Conservation (phyloP, 2,888 invertebrate genomes). For the Diaperis boleti region DNA sequence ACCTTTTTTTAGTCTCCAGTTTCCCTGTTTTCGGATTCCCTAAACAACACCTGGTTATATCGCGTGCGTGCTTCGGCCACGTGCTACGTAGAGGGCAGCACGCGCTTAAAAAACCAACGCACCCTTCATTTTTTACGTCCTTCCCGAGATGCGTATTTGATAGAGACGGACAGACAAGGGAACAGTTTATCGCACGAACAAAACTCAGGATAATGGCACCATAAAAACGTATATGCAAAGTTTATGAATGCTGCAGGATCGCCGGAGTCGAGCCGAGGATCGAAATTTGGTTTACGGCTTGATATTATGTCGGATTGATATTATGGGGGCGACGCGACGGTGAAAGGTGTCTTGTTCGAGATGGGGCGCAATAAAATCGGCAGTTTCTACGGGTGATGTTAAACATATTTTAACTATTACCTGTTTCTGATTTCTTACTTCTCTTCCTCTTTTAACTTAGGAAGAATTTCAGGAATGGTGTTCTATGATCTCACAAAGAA, state of each 20-base stretch:
- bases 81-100: slow-evolving; percentile 43
- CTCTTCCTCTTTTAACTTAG: too few species aligned
- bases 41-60: slow-evolving; percentile 53
- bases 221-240: slow-evolving; percentile 43
- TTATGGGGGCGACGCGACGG: slow-evolving; percentile 12
- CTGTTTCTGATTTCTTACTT: too few species aligned
- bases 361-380: too few species aligned
- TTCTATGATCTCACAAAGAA: too few species aligned
- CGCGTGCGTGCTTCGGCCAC: slow-evolving; percentile 50
- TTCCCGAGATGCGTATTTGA: slow-evolving; percentile 34
- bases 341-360: slow-evolving; percentile 31
- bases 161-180: slow-evolving; percentile 41
- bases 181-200: slow-evolving; percentile 37
- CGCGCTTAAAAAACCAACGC: slow-evolving; percentile 40
- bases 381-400: too few species aligned
- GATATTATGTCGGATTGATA: slow-evolving; percentile 37
- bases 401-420: too few species aligned
- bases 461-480: too few species aligned
- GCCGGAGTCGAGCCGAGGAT: slow-evolving; percentile 30
- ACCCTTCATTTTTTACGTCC: slow-evolving; percentile 7
- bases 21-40: slow-evolving; percentile 54
- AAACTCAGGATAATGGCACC: slow-evolving; percentile 32
- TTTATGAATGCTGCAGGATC: slow-evolving; percentile 41
- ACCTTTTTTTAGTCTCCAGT: slow-evolving; percentile 55
- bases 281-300: slow-evolving; percentile 37